Evolutionary conservation across 2,888 invertebrate species (phyloP).

Genomic region (Agrotis puta): DNA sequence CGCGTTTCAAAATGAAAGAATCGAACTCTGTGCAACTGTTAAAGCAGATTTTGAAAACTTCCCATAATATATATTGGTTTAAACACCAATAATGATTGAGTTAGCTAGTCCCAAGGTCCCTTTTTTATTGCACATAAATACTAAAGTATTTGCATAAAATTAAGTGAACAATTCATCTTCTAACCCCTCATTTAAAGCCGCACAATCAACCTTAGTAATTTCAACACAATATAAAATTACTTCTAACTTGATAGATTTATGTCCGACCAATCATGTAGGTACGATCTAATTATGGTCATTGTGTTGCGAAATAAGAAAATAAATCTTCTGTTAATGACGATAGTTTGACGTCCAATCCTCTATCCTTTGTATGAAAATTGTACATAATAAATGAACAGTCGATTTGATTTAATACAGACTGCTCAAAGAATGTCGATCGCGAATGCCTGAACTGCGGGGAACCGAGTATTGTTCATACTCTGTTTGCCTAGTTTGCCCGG

Average conservation of each 20-base stretch:
- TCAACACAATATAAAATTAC: conserved; percentile 41
- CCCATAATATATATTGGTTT: background rate
- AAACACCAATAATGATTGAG: no score
- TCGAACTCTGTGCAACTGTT: background rate
- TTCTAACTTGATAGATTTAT: conserved; percentile 55
- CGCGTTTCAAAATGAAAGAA: conserved; percentile 16
- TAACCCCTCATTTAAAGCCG: conserved; percentile 25
- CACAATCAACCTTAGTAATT: conserved; percentile 31
- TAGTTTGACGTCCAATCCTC: conserved; percentile 44
- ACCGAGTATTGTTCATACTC: conserved; percentile 60
- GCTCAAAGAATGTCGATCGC: conserved; percentile 71
- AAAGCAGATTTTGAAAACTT: conserved; percentile 2
- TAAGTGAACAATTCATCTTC: conserved; percentile 15
- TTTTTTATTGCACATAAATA: conserved; percentile 6
- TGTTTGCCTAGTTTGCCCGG: conserved; percentile 70
- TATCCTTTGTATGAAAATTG: conserved; percentile 73
- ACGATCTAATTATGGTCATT: conserved; percentile 56
- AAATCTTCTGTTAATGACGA: conserved; percentile 59
- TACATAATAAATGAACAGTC: conserved; percentile 63
- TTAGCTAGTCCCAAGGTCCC: background rate
- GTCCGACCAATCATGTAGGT: conserved; percentile 44
- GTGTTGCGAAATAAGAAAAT: conserved; percentile 57
- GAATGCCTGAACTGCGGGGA: conserved; percentile 61
- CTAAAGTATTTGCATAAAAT: conserved; percentile 19
- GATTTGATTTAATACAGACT: conserved; percentile 65